These are phyloP conservation scores for Agrotis segetum DNA, from an alignment of 2,888 invertebrate genomes.

Conservation along the genomic window DNA sequence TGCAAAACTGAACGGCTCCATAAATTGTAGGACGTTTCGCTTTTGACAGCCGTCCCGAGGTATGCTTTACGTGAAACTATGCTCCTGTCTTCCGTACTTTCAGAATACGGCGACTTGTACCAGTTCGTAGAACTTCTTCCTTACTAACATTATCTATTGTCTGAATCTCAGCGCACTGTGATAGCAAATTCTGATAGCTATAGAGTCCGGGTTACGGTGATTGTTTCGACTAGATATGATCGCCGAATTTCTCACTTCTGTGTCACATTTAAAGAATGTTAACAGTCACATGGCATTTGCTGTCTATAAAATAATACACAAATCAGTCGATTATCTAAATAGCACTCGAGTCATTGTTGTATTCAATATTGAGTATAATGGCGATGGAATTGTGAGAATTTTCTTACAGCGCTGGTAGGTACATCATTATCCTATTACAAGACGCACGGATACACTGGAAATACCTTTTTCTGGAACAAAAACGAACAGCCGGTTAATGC, in stretches of 20 bases:
- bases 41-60: constrained; percentile 73
- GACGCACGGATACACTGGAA: constrained; percentile 76
- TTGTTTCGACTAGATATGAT: constrained; percentile 49
- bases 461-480: constrained; percentile 80
- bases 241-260: constrained; percentile 44
- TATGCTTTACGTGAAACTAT: constrained; percentile 74
- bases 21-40: constrained; percentile 78
- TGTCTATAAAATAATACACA: constrained; percentile 26
- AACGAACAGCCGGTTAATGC: constrained; percentile 77
- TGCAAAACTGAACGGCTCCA: constrained; percentile 76
- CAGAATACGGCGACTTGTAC: constrained; percentile 28
- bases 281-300: constrained; percentile 48
- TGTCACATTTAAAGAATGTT: constrained; percentile 50
- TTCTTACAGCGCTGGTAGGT: constrained; percentile 64
- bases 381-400: constrained; percentile 57
- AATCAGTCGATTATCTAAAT: constrained; percentile 47
- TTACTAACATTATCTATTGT: constrained; percentile 44
- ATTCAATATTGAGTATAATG: constrained; percentile 32
- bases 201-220: constrained; percentile 41
- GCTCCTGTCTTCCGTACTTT: constrained; percentile 64
- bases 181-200: constrained; percentile 52
- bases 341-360: constrained; percentile 34
- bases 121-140: constrained; percentile 45
- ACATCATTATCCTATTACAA: constrained; percentile 79
- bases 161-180: constrained; percentile 34